phyloP scores from a whole-genome alignment of 1,140 invertebrate species.

The Drosophila sucinea region DNA sequence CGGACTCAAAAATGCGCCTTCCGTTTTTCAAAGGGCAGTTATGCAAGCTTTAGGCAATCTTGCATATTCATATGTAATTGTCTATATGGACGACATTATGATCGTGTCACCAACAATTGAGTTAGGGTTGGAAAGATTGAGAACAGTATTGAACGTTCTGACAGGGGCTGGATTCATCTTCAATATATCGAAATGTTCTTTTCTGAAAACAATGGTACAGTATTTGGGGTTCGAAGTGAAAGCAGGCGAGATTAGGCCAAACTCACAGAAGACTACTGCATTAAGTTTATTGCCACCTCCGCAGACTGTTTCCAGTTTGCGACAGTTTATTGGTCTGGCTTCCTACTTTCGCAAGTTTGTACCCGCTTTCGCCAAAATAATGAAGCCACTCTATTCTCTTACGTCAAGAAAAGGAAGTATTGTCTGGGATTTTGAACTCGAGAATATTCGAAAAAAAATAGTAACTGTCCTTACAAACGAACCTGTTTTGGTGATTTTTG shows the following conservation, averaged over 20 bases:
- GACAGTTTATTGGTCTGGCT: too few species aligned
- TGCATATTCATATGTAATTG: slow-evolving; percentile 12
- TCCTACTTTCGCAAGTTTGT: background rate
- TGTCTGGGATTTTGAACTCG: too few species aligned
- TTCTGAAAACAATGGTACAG: slow-evolving; percentile 20
- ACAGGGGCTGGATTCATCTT: background rate
- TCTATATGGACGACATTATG: slow-evolving; percentile 20
- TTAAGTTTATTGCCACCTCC: background rate
- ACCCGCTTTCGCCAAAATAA: slow-evolving; percentile 13
- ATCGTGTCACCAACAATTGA: slow-evolving; percentile 8
- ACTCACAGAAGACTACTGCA: slow-evolving; percentile 1
- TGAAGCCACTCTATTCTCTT: background rate
- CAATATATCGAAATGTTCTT: background rate
- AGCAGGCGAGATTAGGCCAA: background rate
- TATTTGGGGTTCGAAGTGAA: slow-evolving; percentile 10
- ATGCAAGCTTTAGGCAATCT: slow-evolving; percentile 3
- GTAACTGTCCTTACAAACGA: too few species aligned
- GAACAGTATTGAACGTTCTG: too few species aligned
- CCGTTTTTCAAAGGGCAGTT: background rate
- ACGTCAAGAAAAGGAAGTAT: too few species aligned
- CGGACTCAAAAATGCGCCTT: background rate
- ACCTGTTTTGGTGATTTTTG: too few species aligned
- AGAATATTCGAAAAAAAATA: too few species aligned
- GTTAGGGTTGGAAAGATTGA: too few species aligned
- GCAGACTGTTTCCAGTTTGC: slow-evolving; percentile 3